phyloP scores from a whole-genome alignment of 37 sponge, comb jelly and placozoan species.

The Geodia barretti region DNA sequence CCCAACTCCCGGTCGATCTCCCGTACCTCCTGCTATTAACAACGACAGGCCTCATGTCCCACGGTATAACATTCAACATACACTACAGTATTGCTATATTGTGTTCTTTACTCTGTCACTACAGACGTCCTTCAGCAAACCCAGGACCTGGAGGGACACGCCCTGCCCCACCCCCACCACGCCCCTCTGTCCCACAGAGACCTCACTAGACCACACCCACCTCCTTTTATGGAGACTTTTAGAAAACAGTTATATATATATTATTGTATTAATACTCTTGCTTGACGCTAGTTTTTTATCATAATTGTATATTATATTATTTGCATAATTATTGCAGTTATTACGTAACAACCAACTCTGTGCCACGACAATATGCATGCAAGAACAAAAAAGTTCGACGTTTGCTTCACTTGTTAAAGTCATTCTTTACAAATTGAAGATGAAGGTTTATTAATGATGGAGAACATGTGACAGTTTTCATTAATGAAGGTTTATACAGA shows the following conservation, averaged over 20 bases:
- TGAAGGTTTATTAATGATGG: too few species aligned
- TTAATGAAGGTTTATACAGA: neutral
- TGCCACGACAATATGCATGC: neutral
- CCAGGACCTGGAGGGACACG: conserved; percentile 1
- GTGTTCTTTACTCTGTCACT: neutral
- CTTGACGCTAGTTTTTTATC: too few species aligned
- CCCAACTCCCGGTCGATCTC: neutral
- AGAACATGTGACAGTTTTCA: neutral
- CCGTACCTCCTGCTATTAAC: conserved; percentile 5
- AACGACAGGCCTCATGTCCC: conserved; percentile 38
- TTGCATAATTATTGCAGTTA: neutral
- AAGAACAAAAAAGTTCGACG: neutral
- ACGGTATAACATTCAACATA: conserved; percentile 1
- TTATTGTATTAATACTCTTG: too few species aligned
- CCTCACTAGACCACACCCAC: conserved; percentile 6
- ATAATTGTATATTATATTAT: too few species aligned
- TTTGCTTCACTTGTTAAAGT: too few species aligned
- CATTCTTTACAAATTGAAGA: too few species aligned
- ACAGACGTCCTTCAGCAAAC: conserved; percentile 26
- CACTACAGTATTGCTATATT: neutral
- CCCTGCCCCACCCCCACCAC: conserved; percentile 18
- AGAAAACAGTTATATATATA: too few species aligned
- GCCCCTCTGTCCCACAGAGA: conserved; percentile 42
- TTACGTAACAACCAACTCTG: neutral
- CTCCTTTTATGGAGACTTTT: neutral